A percentile compares a stretch with the other conserved stretches of the same genome.
Conservation (phyloP, 23 tunicate species). For the Corella eumyota region DNA sequence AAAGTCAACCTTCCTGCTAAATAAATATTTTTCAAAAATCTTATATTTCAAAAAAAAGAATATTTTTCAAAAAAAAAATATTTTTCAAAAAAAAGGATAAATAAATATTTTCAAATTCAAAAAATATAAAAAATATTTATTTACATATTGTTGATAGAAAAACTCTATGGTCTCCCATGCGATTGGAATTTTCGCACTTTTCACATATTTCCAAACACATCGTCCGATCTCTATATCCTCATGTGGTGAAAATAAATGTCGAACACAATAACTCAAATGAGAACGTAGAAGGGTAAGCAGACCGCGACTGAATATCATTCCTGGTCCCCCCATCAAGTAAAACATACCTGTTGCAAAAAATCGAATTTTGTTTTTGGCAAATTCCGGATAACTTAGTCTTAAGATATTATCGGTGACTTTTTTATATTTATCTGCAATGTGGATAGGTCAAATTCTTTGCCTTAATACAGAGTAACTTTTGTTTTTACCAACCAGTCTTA, state of each 20-base stretch:
- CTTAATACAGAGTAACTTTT: too few species aligned
- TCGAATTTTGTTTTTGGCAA: neutral
- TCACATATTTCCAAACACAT: conserved; percentile 71
- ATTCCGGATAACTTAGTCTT: neutral
- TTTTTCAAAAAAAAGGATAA: too few species aligned
- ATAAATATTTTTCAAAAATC: too few species aligned
- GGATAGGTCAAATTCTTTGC: too few species aligned
- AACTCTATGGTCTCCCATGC: conserved; percentile 69
- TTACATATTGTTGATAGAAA: conserved; percentile 86
- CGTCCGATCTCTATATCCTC: conserved; percentile 92
- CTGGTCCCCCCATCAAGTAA: conserved; percentile 94
- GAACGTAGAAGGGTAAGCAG: conserved; percentile 42
- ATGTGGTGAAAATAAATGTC: conserved; percentile 86
- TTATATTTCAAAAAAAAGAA: neutral
- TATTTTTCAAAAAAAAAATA: neutral
- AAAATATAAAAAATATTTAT: conserved; percentile 6
- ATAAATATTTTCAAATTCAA: too few species aligned
- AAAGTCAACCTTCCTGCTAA: too few species aligned
- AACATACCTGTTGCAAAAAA: conserved; percentile 46
- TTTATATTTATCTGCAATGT: too few species aligned
- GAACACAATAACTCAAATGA: conserved; percentile 69
- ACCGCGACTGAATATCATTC: conserved; percentile 88
- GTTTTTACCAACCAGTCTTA: too few species aligned
- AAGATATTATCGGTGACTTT: too few species aligned
- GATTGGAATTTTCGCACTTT: conserved; percentile 43